Evolutionary conservation across 2,113 vertebrate species (phyloP), one percentile per base, ranked within the genome.

Genomic region (Pteruthius melanotis): DNA sequence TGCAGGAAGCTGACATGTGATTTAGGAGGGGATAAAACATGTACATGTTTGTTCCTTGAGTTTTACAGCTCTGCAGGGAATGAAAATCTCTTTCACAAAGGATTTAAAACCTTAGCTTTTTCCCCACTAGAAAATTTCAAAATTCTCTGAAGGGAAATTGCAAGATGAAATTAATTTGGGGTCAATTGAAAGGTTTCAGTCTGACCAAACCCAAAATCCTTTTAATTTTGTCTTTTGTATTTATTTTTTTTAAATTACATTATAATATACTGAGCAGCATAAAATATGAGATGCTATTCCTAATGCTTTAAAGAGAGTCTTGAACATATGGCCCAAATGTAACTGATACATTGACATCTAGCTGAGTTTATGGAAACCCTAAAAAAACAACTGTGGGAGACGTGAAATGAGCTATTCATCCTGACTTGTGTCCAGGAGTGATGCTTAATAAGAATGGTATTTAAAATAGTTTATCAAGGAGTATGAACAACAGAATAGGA

Each of bases 11-110:
- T 94, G 90, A 96, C 88, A 92, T 68, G 76, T 94, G 87, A 96
- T 96, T 96, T 96, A 93, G 90, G 93, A 96, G 94, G 84, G 94
- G 80, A 94, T 95, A 94, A 96, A 96, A 94, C 81, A 95, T 95
- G 90, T 93, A 87, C 87, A 90, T 95, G 90, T 96, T 95, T 96
- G 94, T 97, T 97, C 94, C 94, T 95, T 93, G 90, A 95, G 87
- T 94, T 96, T 97, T 96, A 95, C 87, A 86, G 84, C 90, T 92
- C 95, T 83, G 54, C 47, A 59, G 95, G 92, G 94, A 95, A 95
- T 42, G 33, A 77, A 91, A 81, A 86, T 86, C 91, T 94, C 88
- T 95, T 91, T 87, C 96, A 95, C 90, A 93, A 88, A 91, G 92
- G 91, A 86, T 90, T 94, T 96, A 91, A 95, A 95, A 86, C 63